phyloP scores from a whole-genome alignment of 2,113 vertebrate genomes.

The Sprattus sprattus region DNA sequence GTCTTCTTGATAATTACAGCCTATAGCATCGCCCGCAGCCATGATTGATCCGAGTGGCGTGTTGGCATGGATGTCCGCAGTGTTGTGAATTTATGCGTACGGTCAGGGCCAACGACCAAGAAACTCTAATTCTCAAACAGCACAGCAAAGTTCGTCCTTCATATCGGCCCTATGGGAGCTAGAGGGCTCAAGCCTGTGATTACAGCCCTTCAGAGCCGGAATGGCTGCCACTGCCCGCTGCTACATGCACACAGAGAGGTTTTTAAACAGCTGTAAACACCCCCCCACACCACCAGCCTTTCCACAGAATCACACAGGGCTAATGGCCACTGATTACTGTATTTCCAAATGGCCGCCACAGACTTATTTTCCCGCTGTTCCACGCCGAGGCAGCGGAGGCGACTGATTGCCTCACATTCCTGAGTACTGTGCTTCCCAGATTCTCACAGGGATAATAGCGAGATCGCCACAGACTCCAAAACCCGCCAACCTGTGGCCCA shows the following conservation, averaged over 20 bases:
- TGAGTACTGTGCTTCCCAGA: not conserved
- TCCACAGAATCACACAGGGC: not conserved
- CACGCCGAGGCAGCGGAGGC: not conserved
- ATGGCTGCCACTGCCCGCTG: not conserved
- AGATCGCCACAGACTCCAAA: not conserved
- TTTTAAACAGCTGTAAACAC: not conserved
- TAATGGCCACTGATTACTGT: constrained; percentile 9
- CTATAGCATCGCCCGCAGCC: not conserved
- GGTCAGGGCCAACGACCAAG: not conserved
- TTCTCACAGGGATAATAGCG: not conserved
- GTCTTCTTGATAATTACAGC: not conserved
- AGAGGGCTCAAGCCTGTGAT: not conserved
- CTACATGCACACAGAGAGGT: not conserved
- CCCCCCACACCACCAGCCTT: not conserved
- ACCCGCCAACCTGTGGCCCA: not conserved
- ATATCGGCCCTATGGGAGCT: not conserved
- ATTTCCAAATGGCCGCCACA: not conserved
- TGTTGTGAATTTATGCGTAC: not conserved
- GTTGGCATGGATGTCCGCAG: not conserved
- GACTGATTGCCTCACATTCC: not conserved
- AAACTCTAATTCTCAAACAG: not conserved
- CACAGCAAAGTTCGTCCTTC: not conserved
- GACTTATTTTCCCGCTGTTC: not conserved
- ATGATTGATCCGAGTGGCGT: not conserved
- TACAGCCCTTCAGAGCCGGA: constrained; percentile 9